Evolutionary conservation across 2,797 vertebrate genomes (phyloP).

Genomic region (Hypotaenidia okinawae): DNA sequence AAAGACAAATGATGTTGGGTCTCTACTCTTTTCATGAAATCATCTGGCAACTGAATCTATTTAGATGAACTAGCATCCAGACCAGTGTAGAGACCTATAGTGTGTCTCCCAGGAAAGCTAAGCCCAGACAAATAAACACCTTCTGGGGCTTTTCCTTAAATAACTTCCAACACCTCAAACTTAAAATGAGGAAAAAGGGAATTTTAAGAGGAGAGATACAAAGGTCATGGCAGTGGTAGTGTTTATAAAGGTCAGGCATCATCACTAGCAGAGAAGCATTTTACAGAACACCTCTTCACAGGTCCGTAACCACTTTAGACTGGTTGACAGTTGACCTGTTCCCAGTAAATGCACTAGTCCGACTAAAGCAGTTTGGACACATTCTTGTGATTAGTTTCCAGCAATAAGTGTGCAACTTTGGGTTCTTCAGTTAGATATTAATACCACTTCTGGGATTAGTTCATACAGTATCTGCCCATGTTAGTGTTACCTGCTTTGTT

Average conservation of each 20-base stretch:
- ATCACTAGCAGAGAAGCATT: not conserved
- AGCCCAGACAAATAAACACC: not conserved
- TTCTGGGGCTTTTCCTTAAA: not conserved
- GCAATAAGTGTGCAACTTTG: not conserved
- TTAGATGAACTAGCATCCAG: not conserved
- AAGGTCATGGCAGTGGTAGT: not conserved
- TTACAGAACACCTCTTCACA: not conserved
- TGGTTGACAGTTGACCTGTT: accelerated
- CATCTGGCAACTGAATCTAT: not conserved
- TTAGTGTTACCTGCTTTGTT: not conserved
- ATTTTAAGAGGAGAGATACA: not conserved
- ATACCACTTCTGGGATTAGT: not conserved
- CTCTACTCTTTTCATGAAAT: not conserved
- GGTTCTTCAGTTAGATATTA: not conserved
- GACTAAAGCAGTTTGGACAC: not conserved
- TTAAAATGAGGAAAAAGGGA: not conserved
- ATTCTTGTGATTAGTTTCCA: not conserved
- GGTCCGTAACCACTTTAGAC: accelerated
- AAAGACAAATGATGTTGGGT: not conserved
- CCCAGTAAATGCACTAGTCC: not conserved
- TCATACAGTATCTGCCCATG: not conserved
- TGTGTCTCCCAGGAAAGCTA: not conserved
- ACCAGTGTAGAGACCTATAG: not conserved
- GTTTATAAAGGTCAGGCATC: not conserved
- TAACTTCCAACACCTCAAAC: not conserved